Evolutionary conservation across 2,113 vertebrate genomes (phyloP).

Genomic region (Tiliqua scincoides): DNA sequence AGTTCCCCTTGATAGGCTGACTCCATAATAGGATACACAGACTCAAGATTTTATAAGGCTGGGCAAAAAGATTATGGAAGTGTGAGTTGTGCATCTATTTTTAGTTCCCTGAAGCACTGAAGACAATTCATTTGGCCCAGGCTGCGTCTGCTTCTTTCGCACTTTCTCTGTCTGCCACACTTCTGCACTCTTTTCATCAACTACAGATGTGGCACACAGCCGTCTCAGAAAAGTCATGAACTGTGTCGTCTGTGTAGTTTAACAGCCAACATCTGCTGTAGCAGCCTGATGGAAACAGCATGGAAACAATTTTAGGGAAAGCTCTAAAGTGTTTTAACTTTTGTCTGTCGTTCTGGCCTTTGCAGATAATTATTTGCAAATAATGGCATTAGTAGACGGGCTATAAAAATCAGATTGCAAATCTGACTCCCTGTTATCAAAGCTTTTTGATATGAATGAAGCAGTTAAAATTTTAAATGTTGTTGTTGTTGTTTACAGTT

Average conservation of each 20-base stretch:
- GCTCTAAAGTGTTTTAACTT: constrained; percentile 54
- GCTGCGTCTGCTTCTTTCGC: constrained; percentile 59
- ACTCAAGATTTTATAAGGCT: constrained; percentile 58
- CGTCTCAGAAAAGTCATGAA: constrained; percentile 83
- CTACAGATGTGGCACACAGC: constrained; percentile 84
- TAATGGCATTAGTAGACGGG: constrained; percentile 71
- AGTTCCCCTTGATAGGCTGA: constrained; percentile 62
- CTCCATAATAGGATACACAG: constrained; percentile 69
- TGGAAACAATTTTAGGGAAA: constrained; percentile 68
- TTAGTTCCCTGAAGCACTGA: constrained; percentile 71
- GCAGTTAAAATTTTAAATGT: constrained; percentile 65
- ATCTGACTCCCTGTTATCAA: background rate
- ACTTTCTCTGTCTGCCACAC: constrained; percentile 75
- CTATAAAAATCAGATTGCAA: constrained; percentile 41
- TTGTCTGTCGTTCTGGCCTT: constrained; percentile 60
- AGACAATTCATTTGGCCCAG: constrained; percentile 72
- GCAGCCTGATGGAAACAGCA: constrained; percentile 76
- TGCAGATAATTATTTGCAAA: constrained; percentile 61
- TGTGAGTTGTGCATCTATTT: constrained; percentile 73
- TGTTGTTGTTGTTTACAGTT: constrained; percentile 68
- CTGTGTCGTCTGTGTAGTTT: constrained; percentile 82
- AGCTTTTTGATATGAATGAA: constrained; percentile 60
- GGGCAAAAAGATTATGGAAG: constrained; percentile 63
- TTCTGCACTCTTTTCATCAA: constrained; percentile 76
- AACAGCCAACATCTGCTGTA: constrained; percentile 87